phyloP scores from a whole-genome alignment of 2,113 vertebrate species.

The Tupaia tana region DNA sequence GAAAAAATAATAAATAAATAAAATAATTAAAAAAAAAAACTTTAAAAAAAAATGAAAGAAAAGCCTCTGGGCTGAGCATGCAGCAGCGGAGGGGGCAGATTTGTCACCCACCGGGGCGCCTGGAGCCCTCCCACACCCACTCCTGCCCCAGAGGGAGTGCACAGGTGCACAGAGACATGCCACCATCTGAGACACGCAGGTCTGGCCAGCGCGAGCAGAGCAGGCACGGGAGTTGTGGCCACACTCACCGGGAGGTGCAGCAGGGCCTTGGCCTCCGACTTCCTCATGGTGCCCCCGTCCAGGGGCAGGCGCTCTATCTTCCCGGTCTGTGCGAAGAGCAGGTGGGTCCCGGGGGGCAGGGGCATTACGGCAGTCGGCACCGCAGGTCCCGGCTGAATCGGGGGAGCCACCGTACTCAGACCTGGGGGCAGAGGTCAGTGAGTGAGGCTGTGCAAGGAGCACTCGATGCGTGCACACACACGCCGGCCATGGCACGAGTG shows the following conservation, averaged over 20 bases:
- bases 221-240: too few relatives aligned
- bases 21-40: too few relatives aligned
- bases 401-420: constrained; percentile 87
- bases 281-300: constrained; percentile 91
- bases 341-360: constrained; percentile 91
- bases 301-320: constrained; percentile 93
- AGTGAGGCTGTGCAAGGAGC: constrained; percentile 18
- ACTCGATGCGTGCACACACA: accelerated
- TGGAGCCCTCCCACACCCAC: too few relatives aligned
- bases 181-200: too few relatives aligned
- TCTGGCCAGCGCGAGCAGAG: too few relatives aligned
- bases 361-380: constrained; percentile 90
- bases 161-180: too few relatives aligned
- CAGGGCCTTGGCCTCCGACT: constrained; percentile 89
- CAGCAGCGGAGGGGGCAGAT: too few relatives aligned
- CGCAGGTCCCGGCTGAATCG: constrained; percentile 86
- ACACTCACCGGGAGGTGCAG: constrained; percentile 93
- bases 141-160: too few relatives aligned
- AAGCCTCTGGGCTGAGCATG: too few relatives aligned
- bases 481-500: background rate
- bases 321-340: constrained; percentile 94
- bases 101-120: too few relatives aligned
- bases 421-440: constrained; percentile 80
- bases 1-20: too few relatives aligned
- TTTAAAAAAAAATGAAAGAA: too few relatives aligned